Evolutionary conservation across 2,888 invertebrate species (phyloP).

Genomic region (Patella depressa): DNA sequence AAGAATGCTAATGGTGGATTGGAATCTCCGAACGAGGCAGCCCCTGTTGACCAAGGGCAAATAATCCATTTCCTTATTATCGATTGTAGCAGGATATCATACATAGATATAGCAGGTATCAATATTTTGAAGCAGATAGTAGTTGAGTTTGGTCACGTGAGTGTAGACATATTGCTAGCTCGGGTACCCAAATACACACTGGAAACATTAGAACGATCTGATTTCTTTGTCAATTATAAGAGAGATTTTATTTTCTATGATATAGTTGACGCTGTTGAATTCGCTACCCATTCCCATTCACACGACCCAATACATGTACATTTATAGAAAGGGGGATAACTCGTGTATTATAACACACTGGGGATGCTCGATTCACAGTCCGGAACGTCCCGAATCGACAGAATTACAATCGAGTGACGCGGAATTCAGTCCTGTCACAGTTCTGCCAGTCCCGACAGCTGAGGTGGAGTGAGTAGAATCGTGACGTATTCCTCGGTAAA

Average conservation of each 20-base stretch:
- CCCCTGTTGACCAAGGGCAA: constrained; percentile 8
- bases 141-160: constrained; percentile 41
- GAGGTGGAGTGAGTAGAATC: too few relatives aligned
- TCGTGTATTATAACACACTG: too few relatives aligned
- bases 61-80: constrained; percentile 44
- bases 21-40: not conserved
- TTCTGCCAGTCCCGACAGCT: too few relatives aligned
- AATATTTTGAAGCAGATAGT: constrained; percentile 50
- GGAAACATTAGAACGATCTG: constrained; percentile 45
- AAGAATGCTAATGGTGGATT: not conserved
- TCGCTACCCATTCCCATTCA: too few relatives aligned
- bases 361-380: too few relatives aligned
- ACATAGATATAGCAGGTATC: constrained; percentile 60
- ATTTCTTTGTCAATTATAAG: constrained; percentile 43
- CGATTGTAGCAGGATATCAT: constrained; percentile 62
- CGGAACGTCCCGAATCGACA: too few relatives aligned
- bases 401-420: too few relatives aligned
- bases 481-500: too few relatives aligned
- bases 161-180: constrained; percentile 50
- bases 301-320: too few relatives aligned
- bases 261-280: constrained; percentile 43
- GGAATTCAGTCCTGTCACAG: too few relatives aligned
- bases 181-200: constrained; percentile 45
- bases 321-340: too few relatives aligned
- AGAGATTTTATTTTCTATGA: constrained; percentile 45